Base-by-base conservation (phyloP, 2,113 vertebrate genomes). In the Spheniscus mendiculus region DNA sequence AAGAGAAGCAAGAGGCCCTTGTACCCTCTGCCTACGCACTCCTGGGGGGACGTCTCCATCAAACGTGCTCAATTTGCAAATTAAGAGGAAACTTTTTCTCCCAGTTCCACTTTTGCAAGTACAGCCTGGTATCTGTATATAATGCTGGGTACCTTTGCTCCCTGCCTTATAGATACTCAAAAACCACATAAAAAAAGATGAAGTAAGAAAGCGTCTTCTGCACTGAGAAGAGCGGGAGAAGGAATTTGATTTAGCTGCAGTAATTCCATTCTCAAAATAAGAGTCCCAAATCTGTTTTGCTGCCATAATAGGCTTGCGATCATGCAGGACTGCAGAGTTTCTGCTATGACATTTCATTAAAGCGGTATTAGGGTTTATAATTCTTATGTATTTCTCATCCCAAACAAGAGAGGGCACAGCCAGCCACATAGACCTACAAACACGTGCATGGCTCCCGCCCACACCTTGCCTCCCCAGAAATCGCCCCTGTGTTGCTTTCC, bases 221-320 rank as follows among this genome's bases (percentile, higher is more conserved):
- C 1, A 0, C 25, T 30, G 49, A 44, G 6, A 81, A 58, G 45
- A 52, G 17, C 3, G 5, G 34, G 11, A 72, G 34, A 58, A 70
- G 0, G 1, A 45, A 8, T 61, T 78, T 67, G 4, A 62, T 70
- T 42, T 27, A 63, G 14, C 34, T 76, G 30, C 34, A 77, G 8
- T 25, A 61, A 53, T 29, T 74, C 32, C 13, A 11, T 22, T 40
- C 83, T 58, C 17, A 53, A 67, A 69, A 30, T 11, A 26, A 44
- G 38, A 74, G 14, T 6, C 44, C 15, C 23, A 77, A 38, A 78
- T 32, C 40, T 38, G 14, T 15, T 76, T 34, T 61, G 10, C 14
- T 76, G 13, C 7, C 0, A 0, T 17, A 17, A 6, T 5, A 27
- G 19, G 12, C 3, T n/a, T 26, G 5, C 1, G 5, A 23, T 36